Conservation (phyloP, 2,113 vertebrate species). For the Microcebus griseorufus region DNA sequence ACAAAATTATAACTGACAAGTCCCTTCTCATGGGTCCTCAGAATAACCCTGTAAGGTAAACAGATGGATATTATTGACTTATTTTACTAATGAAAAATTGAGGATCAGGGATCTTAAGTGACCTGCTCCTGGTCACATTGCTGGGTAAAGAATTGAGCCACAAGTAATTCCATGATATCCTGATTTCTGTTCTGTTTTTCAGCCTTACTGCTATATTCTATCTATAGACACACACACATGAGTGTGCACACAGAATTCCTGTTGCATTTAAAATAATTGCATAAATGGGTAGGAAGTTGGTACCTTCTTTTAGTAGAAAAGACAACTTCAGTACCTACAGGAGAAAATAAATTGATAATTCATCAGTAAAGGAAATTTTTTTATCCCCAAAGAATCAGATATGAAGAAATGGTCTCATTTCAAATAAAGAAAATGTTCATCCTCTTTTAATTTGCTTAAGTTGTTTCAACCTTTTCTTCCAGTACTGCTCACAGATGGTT, state of each 20-base stretch:
- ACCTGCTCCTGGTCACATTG: not conserved
- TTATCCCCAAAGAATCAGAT: slow-evolving; percentile 11
- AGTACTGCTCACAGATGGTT: slow-evolving; percentile 24
- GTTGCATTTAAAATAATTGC: not conserved
- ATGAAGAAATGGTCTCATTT: slow-evolving; percentile 18
- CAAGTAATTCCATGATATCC: not conserved
- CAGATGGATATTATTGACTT: not conserved
- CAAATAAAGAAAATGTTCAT: not conserved
- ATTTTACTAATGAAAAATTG: not conserved
- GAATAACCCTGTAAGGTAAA: not conserved
- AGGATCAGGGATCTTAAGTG: not conserved
- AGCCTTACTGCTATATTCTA: not conserved
- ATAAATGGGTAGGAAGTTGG: not conserved
- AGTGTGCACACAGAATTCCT: not conserved
- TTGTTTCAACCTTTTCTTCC: slow-evolving; percentile 21
- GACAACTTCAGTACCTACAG: not conserved
- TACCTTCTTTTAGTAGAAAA: not conserved
- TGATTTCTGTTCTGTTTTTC: not conserved
- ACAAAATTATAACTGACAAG: not conserved
- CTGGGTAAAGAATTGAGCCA: not conserved
- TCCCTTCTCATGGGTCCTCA: not conserved
- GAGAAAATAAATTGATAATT: not conserved
- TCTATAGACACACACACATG: not conserved
- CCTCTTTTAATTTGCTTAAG: slow-evolving; percentile 15
- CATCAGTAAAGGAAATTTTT: slow-evolving; percentile 19